phyloP scores from a whole-genome alignment of 2,888 invertebrate species.

The Mythimna loreyi region DNA sequence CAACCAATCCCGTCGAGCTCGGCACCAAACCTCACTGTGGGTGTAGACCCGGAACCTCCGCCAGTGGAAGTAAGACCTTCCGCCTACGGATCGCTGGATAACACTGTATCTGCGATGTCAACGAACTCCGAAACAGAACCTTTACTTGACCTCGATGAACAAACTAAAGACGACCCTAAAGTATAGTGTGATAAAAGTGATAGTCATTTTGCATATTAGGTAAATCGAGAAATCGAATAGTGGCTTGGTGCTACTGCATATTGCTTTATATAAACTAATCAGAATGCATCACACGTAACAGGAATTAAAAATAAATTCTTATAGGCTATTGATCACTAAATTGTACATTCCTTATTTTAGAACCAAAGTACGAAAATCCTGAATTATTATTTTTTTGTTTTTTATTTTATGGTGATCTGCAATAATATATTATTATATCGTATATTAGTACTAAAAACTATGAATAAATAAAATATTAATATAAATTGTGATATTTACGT shows the following conservation, averaged over 20 bases:
- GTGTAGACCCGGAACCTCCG: slow-evolving; percentile 72
- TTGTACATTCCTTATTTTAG: slow-evolving; percentile 58
- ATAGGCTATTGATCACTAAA: slow-evolving; percentile 35
- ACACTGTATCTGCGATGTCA: slow-evolving; percentile 71
- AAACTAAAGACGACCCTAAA: slow-evolving; percentile 71
- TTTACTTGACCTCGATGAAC: slow-evolving; percentile 69
- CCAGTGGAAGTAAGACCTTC: slow-evolving; percentile 79
- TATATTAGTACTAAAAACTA: slow-evolving; percentile 48
- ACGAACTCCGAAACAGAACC: slow-evolving; percentile 81
- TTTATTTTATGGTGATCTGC: slow-evolving; percentile 68
- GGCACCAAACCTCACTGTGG: slow-evolving; percentile 77
- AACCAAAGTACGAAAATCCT: slow-evolving; percentile 63
- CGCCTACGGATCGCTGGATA: slow-evolving; percentile 84
- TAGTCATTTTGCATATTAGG: slow-evolving; percentile 42
- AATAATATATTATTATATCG: slow-evolving; percentile 42
- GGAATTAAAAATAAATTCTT: slow-evolving; percentile 12
- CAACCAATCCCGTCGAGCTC: slow-evolving; percentile 79
- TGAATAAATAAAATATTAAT: slow-evolving; percentile 54
- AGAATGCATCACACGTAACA: slow-evolving; percentile 53
- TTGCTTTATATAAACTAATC: slow-evolving; percentile 17
- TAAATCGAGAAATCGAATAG: slow-evolving; percentile 44
- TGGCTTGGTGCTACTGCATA: slow-evolving; percentile 52
- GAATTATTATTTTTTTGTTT: slow-evolving; percentile 57
- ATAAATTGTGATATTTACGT: slow-evolving; percentile 68
- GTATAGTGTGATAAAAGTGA: slow-evolving; percentile 67